A percentile compares a stretch with the other conserved stretches of the same genome.
Evolutionary conservation across 2,797 vertebrate genomes (phyloP).

Genomic region (Cuculus canorus): DNA sequence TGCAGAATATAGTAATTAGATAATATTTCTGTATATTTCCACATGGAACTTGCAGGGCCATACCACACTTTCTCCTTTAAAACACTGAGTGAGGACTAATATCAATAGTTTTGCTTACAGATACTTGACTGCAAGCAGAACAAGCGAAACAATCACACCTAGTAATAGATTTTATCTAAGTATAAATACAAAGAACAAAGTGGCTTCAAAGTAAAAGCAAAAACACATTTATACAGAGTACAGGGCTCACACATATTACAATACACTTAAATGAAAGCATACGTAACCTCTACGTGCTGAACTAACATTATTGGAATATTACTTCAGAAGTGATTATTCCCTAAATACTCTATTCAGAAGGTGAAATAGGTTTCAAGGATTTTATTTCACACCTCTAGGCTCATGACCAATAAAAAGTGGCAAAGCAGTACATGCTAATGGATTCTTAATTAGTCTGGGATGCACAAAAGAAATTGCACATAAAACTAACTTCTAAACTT

Average conservation of each 20-base stretch:
- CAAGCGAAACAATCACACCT: background rate
- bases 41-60: background rate
- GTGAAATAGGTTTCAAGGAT: constrained; percentile 19
- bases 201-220: background rate
- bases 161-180: background rate
- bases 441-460: constrained; percentile 39
- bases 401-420: constrained; percentile 22
- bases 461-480: constrained; percentile 1
- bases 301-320: background rate
- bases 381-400: constrained; percentile 17
- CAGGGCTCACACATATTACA: background rate
- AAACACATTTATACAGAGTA: background rate
- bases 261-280: background rate
- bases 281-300: background rate
- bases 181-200: background rate
- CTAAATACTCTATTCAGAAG: background rate
- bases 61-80: background rate
- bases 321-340: constrained; percentile 1
- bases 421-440: constrained; percentile 27
- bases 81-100: background rate
- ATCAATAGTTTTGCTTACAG: background rate
- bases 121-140: background rate
- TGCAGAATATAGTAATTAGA: background rate
- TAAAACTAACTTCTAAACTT: background rate
- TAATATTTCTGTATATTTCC: background rate